Base-by-base conservation (phyloP, 2,113 vertebrate genomes). In the Cercocebus atys region DNA sequence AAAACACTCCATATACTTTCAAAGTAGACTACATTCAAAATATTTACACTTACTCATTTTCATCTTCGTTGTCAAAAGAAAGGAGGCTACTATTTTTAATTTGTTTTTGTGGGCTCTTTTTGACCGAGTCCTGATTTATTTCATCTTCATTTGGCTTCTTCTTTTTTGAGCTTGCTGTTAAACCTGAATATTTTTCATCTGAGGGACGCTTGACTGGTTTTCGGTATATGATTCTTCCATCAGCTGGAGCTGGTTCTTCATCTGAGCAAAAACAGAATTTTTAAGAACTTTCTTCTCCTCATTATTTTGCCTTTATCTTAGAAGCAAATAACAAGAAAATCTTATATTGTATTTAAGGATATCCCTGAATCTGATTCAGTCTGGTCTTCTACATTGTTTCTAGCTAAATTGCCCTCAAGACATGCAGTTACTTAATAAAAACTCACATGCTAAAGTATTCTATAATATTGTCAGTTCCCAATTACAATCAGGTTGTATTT, bases 51-150 rank as follows among this genome's bases (percentile, higher is more conserved):
- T 61, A 86, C 35, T 99, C 99, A 83, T 99, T 99, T 87, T 99
- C 99, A 64, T 99, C 99, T 22, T 99, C 99, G 47, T 98, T 99
- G 97, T 99, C 99, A 98, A 99, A 99, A 4, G 99, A 99, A 93
- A 99, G 99, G 45, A 99, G 99, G 95, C 99, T 99, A 97, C 98
- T 99, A 79, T 99, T 99, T 98, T 99, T 99, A 0, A 99, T 97
- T 98, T 99, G 99, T 93, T 99, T 99, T 38, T 98, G 98, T 97
- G 98, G 97, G 96, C 96, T 99, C 84, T 98, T 98, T 96, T 98
- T 86, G 70, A 97, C 92, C 30, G 95, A 84, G 84, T 97, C 98
- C 79, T 99, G 98, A 45, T 91, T 98, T 30, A 96, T 81, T 90
- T 98, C 98, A 89, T 98, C 97, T 92, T 98, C 96, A 75, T 96